These are phyloP conservation scores for Anabacerthia variegaticeps DNA, from an alignment of 2,797 vertebrate species.

Conservation along the genomic window DNA sequence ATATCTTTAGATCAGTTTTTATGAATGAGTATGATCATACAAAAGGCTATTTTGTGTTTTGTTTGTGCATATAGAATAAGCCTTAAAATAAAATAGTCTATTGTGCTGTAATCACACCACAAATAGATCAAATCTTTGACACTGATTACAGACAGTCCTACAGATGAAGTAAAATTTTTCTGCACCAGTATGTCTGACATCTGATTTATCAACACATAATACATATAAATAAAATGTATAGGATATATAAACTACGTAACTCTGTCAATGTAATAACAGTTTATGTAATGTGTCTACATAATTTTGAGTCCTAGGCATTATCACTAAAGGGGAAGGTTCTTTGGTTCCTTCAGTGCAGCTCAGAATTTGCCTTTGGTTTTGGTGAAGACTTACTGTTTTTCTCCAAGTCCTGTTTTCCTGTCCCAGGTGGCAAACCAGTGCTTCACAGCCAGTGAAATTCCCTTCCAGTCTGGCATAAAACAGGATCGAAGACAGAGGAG, in stretches of 20 bases:
- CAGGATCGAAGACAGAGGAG: fast-evolving
- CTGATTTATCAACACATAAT: background rate
- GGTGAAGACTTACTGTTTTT: background rate
- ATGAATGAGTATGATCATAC: background rate
- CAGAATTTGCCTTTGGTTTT: background rate
- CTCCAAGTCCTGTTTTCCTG: background rate
- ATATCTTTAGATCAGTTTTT: background rate
- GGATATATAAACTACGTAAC: background rate
- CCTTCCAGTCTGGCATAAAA: background rate
- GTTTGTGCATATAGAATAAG: background rate
- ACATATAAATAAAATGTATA: background rate
- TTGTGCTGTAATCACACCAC: fast-evolving
- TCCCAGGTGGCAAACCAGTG: background rate
- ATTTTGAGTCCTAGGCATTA: background rate
- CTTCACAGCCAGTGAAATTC: fast-evolving
- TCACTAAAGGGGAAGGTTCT: background rate
- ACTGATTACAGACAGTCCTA: background rate
- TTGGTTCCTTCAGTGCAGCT: background rate
- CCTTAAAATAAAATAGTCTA: background rate
- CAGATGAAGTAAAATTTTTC: background rate
- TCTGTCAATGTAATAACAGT: background rate
- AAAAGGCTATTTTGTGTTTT: background rate
- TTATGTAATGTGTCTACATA: background rate
- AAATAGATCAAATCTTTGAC: background rate
- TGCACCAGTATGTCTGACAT: background rate